Base-by-base conservation (phyloP, 1,140 invertebrate genomes). In the Medauroidea extradentata region DNA sequence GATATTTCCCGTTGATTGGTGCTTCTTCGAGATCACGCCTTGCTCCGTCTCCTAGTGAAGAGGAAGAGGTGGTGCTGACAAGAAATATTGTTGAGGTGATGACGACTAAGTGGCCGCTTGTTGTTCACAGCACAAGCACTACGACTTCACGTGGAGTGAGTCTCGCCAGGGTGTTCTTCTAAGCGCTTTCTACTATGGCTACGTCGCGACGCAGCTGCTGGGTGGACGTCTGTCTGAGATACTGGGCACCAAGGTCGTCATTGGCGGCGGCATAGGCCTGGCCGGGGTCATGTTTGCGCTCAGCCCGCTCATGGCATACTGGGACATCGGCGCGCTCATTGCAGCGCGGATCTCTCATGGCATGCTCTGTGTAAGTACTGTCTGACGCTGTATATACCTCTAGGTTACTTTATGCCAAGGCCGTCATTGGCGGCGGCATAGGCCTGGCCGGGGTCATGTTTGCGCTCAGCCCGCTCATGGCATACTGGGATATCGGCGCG, bases 191-290 rank as follows among this genome's bases (percentile, higher is more conserved):
- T 57, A 51, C 42, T 57, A 50, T 23, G 55, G 55, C 11, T 57
- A 57, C 44, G 55, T 57, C 2, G 43, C 46, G 11, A 57, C 55
- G 16, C 55, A 57, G 42, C 55, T 57, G n/a, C n/a, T 50, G 9
- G 55, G 55, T 3, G 55, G 43, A 2, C 25, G 23, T 7, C 43
- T 57, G 42, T 16, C 43, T 3, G 23, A 50, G 24, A 23, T 18
- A 13, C 7, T 8, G 21, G 55, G 55, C 27, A 24, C 24, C 9
- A 52, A 50, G 44, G 18, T 3, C 2, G 44, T 57, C 18, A 27
- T 57, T 14, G 55, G 55, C 8, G 19, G 19, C 16, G 55, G 44
- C 18, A 23, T 49, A 2, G n/a, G 25, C 2, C 42, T 57, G 1
- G 49, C 55, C 2, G 55, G 44, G 18, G n/a, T 50, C 2, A 16